These are phyloP conservation scores for Drosophila recens DNA, from an alignment of 2,888 invertebrate genomes.

Conservation along the genomic window DNA sequence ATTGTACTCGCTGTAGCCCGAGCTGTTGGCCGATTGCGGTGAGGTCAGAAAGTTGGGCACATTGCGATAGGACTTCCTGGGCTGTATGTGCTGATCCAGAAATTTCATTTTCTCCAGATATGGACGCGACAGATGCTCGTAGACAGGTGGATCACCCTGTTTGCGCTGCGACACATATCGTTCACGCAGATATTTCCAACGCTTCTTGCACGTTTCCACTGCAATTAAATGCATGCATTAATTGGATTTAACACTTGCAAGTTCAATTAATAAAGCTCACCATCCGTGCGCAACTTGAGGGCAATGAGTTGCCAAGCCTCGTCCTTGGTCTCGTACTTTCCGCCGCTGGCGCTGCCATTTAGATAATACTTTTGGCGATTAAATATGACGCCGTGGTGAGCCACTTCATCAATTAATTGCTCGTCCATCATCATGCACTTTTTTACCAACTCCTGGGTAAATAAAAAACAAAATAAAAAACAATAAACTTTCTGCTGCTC, in stretches of 20 bases:
- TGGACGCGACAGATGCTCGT: conserved; percentile 85
- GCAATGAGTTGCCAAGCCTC: conserved; percentile 85
- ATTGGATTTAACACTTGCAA: not conserved
- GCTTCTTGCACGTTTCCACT: conserved; percentile 85
- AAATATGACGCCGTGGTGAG: conserved; percentile 84
- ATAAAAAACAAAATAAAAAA: conserved; percentile 16
- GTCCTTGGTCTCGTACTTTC: conserved; percentile 85
- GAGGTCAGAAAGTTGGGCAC: conserved; percentile 84
- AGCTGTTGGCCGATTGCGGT: conserved; percentile 83
- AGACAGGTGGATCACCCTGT: conserved; percentile 85
- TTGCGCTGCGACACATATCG: conserved; percentile 85
- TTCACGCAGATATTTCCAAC: conserved; percentile 85
- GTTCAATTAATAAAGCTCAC: conserved; percentile 65
- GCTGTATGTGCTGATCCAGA: conserved; percentile 85
- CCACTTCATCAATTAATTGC: conserved; percentile 84
- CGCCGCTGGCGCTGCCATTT: conserved; percentile 76
- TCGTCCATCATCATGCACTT: conserved; percentile 83
- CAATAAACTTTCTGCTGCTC: conserved; percentile 19
- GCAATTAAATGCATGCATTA: not conserved
- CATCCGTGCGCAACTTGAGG: conserved; percentile 83
- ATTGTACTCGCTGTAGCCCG: conserved; percentile 83
- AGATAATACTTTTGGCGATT: conserved; percentile 85
- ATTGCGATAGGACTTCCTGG: conserved; percentile 85
- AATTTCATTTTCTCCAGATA: conserved; percentile 86
- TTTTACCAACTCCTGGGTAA: not conserved